Conservation (phyloP, 64 coral and sea anemone species). For the Pocillopora verrucosa region DNA sequence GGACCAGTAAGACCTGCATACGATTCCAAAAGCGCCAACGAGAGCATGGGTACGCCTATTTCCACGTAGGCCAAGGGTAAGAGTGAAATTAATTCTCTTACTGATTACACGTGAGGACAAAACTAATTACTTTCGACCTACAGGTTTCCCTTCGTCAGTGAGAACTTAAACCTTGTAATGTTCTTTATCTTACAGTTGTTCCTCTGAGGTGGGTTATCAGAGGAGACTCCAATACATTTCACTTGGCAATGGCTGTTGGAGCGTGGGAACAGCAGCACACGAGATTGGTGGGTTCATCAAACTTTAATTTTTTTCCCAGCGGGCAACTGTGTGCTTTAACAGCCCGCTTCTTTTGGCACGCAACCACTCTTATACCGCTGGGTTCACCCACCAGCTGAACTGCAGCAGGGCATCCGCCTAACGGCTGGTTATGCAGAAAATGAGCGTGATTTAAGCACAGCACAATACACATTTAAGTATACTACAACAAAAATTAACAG, state of each 20-base stretch:
- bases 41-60: slow-evolving; percentile 19
- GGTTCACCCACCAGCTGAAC: too few species aligned
- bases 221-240: slow-evolving; percentile 23
- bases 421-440: too few species aligned
- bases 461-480: too few species aligned
- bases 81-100: not conserved
- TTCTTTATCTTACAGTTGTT: slow-evolving; percentile 34
- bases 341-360: too few species aligned
- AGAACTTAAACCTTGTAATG: not conserved
- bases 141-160: not conserved
- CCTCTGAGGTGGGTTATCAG: slow-evolving; percentile 47
- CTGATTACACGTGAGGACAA: too few species aligned
- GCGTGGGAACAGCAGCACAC: slow-evolving; percentile 43
- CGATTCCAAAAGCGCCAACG: slow-evolving; percentile 41
- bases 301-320: not conserved
- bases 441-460: too few species aligned
- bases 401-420: too few species aligned
- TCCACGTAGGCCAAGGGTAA: slow-evolving; percentile 33
- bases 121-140: too few species aligned
- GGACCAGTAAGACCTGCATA: slow-evolving; percentile 53
- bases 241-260: slow-evolving; percentile 48
- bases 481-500: too few species aligned
- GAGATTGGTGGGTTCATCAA: slow-evolving; percentile 45
- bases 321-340: too few species aligned
- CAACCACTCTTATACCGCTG: too few species aligned